Conservation (phyloP, 2,113 vertebrate genomes). For the Anas platyrhynchos region DNA sequence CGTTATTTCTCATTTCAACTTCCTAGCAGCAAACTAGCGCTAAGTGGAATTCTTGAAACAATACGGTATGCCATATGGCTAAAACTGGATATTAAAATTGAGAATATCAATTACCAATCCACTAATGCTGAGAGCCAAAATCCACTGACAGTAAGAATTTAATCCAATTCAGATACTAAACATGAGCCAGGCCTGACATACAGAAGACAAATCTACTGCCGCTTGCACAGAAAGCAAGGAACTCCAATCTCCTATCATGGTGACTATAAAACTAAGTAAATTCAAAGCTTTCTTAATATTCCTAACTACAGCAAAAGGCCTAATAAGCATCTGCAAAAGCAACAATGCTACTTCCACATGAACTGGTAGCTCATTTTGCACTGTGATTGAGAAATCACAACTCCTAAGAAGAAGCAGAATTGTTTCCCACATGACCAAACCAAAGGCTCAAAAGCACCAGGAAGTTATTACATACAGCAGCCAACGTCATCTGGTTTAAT, state of each 20-base stretch:
- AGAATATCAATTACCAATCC: conserved; percentile 82
- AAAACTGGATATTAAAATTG: conserved; percentile 75
- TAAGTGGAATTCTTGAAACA: conserved; percentile 44
- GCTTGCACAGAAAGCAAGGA: not conserved
- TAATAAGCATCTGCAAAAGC: not conserved
- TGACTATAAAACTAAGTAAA: not conserved
- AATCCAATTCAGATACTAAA: conserved; percentile 80
- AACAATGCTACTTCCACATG: not conserved
- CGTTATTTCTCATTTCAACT: not conserved
- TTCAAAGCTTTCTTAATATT: not conserved
- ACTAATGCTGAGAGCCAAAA: conserved; percentile 78
- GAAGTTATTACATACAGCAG: not conserved
- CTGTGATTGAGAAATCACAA: conserved; percentile 1
- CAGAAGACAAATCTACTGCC: conserved; percentile 21
- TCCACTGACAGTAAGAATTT: conserved; percentile 81
- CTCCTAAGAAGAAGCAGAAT: not conserved
- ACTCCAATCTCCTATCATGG: not conserved
- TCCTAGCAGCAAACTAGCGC: not conserved
- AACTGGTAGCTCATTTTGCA: not conserved
- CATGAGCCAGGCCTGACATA: conserved; percentile 63
- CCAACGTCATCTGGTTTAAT: not conserved
- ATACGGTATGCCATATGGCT: conserved; percentile 74
- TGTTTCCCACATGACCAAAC: conserved; percentile 37
- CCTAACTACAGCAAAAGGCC: not conserved
- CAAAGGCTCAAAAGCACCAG: conserved; percentile 11